These are phyloP conservation scores for Paramuricea clavata DNA, from an alignment of 92 coral and sea anemone species.

Conservation along the genomic window DNA sequence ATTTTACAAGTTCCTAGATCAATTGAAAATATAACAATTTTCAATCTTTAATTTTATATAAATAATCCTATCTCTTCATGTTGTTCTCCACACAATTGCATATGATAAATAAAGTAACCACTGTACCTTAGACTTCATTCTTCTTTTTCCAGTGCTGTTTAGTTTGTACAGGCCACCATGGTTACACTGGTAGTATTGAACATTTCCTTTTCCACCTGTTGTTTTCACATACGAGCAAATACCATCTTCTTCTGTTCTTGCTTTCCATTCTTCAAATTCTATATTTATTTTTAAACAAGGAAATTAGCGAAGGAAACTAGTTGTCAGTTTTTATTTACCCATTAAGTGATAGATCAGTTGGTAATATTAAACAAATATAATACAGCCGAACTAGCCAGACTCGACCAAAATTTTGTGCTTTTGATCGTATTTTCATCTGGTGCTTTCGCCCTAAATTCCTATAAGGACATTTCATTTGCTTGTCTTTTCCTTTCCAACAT, in stretches of 20 bases:
- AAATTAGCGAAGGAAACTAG: background rate
- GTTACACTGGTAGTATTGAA: slow-evolving; percentile 37
- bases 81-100: background rate
- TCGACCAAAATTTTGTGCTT: no score
- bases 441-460: no score
- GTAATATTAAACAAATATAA: background rate
- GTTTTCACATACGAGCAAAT: slow-evolving; percentile 13
- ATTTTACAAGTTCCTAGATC: slow-evolving; percentile 13
- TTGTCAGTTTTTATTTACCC: slow-evolving; percentile 4
- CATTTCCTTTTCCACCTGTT: slow-evolving; percentile 15
- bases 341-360: background rate
- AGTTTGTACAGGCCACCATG: slow-evolving; percentile 23
- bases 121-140: slow-evolving; percentile 36
- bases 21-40: background rate
- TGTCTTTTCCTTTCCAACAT: no score
- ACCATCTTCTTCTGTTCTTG: background rate
- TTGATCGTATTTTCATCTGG: no score
- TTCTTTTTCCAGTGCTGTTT: slow-evolving; percentile 3
- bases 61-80: background rate
- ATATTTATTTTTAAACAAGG: background rate
- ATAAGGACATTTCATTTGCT: no score
- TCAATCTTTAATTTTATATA: background rate
- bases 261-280: slow-evolving; percentile 38
- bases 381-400: no score
- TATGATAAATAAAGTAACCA: background rate